Evolutionary conservation across 2,113 vertebrate genomes (phyloP).

Genomic region (Pantherophis guttatus): DNA sequence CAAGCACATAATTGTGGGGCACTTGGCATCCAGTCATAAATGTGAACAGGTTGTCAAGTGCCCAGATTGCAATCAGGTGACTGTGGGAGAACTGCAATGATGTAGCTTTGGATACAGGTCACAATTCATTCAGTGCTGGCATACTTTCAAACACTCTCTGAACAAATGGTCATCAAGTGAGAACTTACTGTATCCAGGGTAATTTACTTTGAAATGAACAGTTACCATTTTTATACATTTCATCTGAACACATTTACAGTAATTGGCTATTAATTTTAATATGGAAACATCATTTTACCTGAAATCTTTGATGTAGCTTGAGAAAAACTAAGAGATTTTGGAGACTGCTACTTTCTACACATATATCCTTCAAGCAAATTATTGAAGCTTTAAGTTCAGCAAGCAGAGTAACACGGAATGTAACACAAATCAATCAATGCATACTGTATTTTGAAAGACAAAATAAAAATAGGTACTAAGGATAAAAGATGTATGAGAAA

Average conservation of each 20-base stretch:
- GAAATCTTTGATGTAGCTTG: not conserved
- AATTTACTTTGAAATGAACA: not conserved
- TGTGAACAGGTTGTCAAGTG: not conserved
- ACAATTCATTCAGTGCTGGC: too few species aligned
- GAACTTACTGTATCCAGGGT: not conserved
- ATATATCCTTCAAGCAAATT: not conserved
- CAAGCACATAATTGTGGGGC: not conserved
- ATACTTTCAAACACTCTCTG: too few species aligned
- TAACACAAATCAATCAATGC: not conserved
- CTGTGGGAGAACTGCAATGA: not conserved
- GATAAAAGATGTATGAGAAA: not conserved
- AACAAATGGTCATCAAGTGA: too few species aligned
- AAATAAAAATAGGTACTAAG: not conserved
- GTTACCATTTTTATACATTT: fast-evolving
- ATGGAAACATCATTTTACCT: not conserved
- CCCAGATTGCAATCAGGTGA: not conserved
- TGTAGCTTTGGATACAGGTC: too few species aligned
- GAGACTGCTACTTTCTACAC: not conserved
- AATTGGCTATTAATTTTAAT: not conserved
- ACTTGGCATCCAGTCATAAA: not conserved
- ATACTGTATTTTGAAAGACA: not conserved
- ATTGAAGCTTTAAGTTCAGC: not conserved
- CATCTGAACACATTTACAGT: not conserved
- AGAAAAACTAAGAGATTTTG: not conserved
- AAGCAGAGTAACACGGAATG: not conserved